Evolutionary conservation across 2,113 vertebrate species (phyloP), one percentile per base, ranked within the genome.

Genomic region (Bos taurus): DNA sequence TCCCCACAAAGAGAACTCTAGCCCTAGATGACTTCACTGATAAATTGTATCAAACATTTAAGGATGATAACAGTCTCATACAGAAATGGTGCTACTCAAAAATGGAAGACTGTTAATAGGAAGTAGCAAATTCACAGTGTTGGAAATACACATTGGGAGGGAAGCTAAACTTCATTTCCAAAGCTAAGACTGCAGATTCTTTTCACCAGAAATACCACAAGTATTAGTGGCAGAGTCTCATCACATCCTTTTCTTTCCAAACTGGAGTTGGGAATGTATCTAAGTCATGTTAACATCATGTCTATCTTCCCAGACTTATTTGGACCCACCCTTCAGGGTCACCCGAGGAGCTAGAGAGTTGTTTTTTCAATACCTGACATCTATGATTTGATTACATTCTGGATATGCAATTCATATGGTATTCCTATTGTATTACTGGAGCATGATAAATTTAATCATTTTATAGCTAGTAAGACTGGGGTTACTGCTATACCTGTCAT

Each of bases 1-100:
- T 96, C 82, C n/a, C 57, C 64, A 95, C 74, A 94, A 64, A 90
- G 43, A 96, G 90, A 95, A 84, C 33, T 96, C 60, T 30, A 97
- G 87, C 46, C 67, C 74, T 50, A 74, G 64, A 90, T 43, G 88
- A 46, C 74, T 88, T 97, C 64, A 64, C 81, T 85, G 95, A 90
- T 81, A 67, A 95, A 21, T 13, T 36, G 6, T n/a, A 74, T 52
- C 23, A 57, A 77, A 81, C 43, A 80, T 17, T 78, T 46, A 82
- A 46, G 77, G 48, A 86, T 43, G 57, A 81, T 11, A 56, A 15
- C 85, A 36, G 11, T 54, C 67, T 95, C 92, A 95, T 19, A 52
- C 2, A 90, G 91, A 91, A 19, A 67, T 6, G 64, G 83, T 71
- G 56, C 26, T 59, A 90, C 59, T 74, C 59, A 87, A 91, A 96